Base-by-base conservation (phyloP, 37 sponge, comb jelly and placozoan genomes). In the Lycopodina hypogea region DNA sequence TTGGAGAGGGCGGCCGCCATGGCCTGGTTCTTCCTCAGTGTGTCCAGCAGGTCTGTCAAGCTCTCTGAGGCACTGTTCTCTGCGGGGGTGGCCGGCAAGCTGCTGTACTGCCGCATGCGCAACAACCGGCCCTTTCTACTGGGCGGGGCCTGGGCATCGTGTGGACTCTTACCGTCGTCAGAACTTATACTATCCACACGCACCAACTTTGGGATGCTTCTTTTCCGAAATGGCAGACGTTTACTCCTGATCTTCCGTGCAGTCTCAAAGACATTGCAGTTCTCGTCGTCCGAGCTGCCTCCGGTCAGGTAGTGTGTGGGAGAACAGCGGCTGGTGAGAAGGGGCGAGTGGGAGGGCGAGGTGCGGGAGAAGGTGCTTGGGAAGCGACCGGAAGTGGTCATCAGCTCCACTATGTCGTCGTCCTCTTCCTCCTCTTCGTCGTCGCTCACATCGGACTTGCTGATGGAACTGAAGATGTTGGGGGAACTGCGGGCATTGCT, bases 261-360 rank as follows among this genome's bases (percentile, higher is more conserved):
- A 2, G 73, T 33, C 57, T 68, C 69, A 45, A 76, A 76, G 1
- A 84, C 55, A 12, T 0, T 41, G 19, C 57, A 41, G 7, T 52
- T 56, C 74, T 92, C 92, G 0, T 92, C 92, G 56, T 92, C 92
- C 12, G 92, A 92, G 53, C 80, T 84, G 2, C 81, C 83, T 1
- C 81, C 83, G 1, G 84, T 84, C 61, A 71, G 72, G 17, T 65
- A 75, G 69, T 76, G 88, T 0, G 92, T 83, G 19, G 92, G 92
- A 1, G 92, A 92, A 17, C 66, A 57, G 9, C 88, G 63, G 71
- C 84, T 83, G 19, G 79, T 67, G 17, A 92, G 68, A 19, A 77
- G 81, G 19, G 92, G 92, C 14, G 92, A 91, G 80, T 69, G 66
- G 56, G 45, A 42, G 1, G 92, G 88, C n/a, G 92, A 92, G 50